These are phyloP conservation scores for Sturnus vulgaris DNA, from an alignment of 2,113 vertebrate genomes.

Conservation along the genomic window DNA sequence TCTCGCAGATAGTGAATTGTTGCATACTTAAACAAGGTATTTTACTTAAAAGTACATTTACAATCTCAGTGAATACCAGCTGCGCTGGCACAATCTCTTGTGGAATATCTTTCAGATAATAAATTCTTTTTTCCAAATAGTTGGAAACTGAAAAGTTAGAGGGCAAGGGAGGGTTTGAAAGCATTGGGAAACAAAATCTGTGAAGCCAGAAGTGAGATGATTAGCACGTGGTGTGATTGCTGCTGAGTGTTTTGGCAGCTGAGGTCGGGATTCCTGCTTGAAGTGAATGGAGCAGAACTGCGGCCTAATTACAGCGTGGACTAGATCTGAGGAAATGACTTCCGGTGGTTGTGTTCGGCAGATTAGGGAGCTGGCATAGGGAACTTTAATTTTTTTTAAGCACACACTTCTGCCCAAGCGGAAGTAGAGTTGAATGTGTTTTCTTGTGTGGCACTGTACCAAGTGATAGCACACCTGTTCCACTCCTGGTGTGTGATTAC, in stretches of 20 bases:
- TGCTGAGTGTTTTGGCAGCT: not conserved
- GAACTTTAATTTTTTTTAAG: not conserved
- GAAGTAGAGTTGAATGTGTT: not conserved
- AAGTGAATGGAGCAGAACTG: not conserved
- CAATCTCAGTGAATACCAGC: not conserved
- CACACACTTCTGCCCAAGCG: not conserved
- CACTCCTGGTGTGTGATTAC: not conserved
- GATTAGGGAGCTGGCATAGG: not conserved
- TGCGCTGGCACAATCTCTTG: fast-evolving
- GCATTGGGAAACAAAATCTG: not conserved
- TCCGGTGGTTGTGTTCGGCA: fast-evolving
- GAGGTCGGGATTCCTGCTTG: not conserved
- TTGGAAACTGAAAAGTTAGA: not conserved
- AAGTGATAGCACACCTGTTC: not conserved
- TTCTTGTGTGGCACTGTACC: not conserved
- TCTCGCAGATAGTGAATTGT: not conserved
- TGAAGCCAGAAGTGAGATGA: not conserved
- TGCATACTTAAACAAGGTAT: fast-evolving
- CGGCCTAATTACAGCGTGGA: not conserved
- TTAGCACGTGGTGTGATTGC: no score
- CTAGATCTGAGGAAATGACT: not conserved
- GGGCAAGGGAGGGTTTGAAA: not conserved
- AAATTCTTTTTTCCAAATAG: fast-evolving
- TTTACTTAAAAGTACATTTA: fast-evolving
- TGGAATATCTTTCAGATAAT: fast-evolving